phyloP scores from a whole-genome alignment of 2,888 invertebrate genomes.

The Caenorhabditis doughertyi region DNA sequence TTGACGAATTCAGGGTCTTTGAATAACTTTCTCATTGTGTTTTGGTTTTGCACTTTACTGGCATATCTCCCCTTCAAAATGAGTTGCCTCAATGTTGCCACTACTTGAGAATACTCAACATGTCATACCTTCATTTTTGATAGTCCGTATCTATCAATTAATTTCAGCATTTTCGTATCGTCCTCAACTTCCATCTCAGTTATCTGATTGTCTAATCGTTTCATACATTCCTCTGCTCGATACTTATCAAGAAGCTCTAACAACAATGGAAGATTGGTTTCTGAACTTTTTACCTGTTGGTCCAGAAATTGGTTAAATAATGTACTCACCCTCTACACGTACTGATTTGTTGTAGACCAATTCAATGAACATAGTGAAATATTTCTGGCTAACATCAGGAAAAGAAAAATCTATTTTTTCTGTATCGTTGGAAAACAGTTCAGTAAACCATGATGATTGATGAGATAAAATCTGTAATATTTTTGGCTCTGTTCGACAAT shows the following conservation, averaged over 20 bases:
- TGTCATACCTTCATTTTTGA: not conserved
- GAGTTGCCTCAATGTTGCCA: too few relatives aligned
- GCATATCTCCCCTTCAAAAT: too few relatives aligned
- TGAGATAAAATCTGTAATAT: not conserved
- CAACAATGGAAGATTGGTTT: not conserved
- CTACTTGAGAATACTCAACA: too few relatives aligned
- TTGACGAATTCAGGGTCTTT: too few relatives aligned
- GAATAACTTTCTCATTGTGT: too few relatives aligned
- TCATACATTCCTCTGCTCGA: not conserved
- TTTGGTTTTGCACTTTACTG: too few relatives aligned
- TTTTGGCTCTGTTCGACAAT: too few relatives aligned
- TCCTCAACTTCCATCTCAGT: not conserved
- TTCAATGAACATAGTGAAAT: not conserved
- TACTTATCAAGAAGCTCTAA: not conserved
- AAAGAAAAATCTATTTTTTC: not conserved
- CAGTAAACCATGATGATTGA: not conserved
- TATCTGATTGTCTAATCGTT: not conserved
- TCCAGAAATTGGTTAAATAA: too few relatives aligned
- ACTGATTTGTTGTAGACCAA: not conserved
- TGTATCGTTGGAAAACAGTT: not conserved
- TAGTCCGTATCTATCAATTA: not conserved
- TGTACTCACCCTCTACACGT: too few relatives aligned
- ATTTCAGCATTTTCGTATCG: not conserved
- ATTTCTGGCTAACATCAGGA: too few relatives aligned
- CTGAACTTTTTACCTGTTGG: not conserved